phyloP scores from a whole-genome alignment of 2,113 vertebrate species.

The Pandion haliaetus region DNA sequence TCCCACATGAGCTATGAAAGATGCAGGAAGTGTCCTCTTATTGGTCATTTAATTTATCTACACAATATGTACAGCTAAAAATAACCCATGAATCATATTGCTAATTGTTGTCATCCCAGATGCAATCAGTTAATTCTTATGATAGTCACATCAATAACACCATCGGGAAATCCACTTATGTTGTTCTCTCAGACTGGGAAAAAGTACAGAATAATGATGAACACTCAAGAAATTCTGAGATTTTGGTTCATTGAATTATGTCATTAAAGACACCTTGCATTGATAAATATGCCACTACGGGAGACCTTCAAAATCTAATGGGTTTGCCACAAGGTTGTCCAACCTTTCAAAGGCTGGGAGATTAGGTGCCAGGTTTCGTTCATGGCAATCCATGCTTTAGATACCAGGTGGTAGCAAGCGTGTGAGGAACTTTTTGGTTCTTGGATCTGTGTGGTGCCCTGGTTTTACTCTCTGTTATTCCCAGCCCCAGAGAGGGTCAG shows the following conservation, averaged over 20 bases:
- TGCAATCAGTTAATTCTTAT: neutral
- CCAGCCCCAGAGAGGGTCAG: neutral
- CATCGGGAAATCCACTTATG: accelerated
- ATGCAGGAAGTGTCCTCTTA: neutral
- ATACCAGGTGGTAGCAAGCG: neutral
- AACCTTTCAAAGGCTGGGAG: neutral
- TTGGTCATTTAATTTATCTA: neutral
- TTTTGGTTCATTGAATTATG: neutral
- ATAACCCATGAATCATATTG: neutral
- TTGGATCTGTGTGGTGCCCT: neutral
- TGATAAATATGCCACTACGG: neutral
- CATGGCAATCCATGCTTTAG: neutral
- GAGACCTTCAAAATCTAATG: neutral
- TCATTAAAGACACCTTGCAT: neutral
- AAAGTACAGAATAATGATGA: neutral
- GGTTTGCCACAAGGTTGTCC: neutral
- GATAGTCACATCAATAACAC: neutral
- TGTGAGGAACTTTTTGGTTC: neutral
- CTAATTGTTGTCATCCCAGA: neutral
- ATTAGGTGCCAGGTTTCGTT: neutral
- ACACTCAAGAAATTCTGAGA: neutral
- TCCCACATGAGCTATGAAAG: neutral
- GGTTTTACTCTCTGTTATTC: neutral
- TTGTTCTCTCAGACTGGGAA: neutral
- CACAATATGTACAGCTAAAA: neutral